These are phyloP conservation scores for Drosophila mojavensis DNA, from an alignment of 1,140 invertebrate genomes.

Conservation along the genomic window DNA sequence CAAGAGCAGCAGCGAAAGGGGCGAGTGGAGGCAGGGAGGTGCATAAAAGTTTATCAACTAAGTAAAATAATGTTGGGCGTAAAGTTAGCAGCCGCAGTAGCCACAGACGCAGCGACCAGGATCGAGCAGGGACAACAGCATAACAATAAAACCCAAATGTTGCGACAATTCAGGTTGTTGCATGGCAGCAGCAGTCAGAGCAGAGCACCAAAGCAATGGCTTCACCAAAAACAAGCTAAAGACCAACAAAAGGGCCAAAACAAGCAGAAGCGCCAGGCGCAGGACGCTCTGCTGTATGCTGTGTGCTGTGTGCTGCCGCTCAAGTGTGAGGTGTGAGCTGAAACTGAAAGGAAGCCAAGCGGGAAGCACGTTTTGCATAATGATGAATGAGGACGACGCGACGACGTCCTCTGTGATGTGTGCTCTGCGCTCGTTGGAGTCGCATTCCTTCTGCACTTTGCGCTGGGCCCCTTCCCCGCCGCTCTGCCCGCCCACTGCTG, in stretches of 20 bases:
- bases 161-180: conserved; percentile 65
- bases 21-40: conserved; percentile 2
- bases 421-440: conserved; percentile 43
- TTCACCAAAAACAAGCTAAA: not conserved
- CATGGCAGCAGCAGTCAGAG: conserved; percentile 19
- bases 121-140: conserved; percentile 26
- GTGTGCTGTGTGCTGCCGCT: conserved; percentile 18
- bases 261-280: not conserved
- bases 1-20: conserved; percentile 33
- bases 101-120: conserved; percentile 46
- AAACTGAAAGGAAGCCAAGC: conserved; percentile 65
- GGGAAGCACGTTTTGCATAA: conserved; percentile 79
- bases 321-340: conserved; percentile 21
- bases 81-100: conserved; percentile 76
- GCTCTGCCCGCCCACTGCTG: not conserved
- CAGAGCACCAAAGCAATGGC: not conserved
- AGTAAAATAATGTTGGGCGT: conserved; percentile 80
- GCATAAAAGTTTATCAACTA: conserved; percentile 81
- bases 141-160: conserved; percentile 81
- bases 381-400: conserved; percentile 77
- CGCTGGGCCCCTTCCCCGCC: not conserved
- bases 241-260: conserved; percentile 20
- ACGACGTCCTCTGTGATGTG: conserved; percentile 51
- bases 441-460: conserved; percentile 22
- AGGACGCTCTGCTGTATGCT: not conserved